phyloP scores from a whole-genome alignment of 2,888 invertebrate genomes.

The Polietes domitor region DNA sequence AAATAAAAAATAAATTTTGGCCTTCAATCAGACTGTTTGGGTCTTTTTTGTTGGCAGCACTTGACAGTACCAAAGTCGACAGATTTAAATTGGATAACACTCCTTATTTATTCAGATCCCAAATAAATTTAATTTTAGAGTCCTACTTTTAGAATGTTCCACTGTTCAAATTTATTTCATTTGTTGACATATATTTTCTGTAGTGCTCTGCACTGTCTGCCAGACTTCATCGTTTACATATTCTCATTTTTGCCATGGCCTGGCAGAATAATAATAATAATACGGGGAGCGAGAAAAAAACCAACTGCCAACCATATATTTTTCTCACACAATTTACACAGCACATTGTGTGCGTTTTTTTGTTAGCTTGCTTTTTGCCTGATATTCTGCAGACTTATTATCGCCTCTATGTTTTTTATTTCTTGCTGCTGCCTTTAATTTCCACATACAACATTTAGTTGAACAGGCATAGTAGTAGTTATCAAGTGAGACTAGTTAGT shows the following conservation, averaged over 20 bases:
- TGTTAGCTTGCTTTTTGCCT: slow-evolving; percentile 15
- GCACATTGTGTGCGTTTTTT: slow-evolving; percentile 20
- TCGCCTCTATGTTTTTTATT: slow-evolving; percentile 43
- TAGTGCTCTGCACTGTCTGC: background rate
- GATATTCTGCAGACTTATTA: slow-evolving; percentile 57
- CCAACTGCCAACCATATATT: slow-evolving; percentile 57
- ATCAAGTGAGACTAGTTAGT: slow-evolving; percentile 37
- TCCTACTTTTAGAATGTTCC: no score
- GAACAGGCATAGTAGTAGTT: slow-evolving; percentile 16
- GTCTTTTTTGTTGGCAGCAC: no score
- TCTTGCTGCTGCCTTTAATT: background rate
- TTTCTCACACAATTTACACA: slow-evolving; percentile 66
- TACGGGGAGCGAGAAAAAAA: background rate
- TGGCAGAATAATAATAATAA: slow-evolving; percentile 9
- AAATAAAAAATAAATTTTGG: no score
- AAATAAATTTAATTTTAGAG: no score
- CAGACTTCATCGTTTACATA: background rate
- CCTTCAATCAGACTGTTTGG: no score
- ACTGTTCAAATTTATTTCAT: no score
- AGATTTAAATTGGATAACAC: no score
- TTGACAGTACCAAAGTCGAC: no score
- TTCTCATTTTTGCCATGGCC: background rate
- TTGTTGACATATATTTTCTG: background rate
- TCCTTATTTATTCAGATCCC: no score
- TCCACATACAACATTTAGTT: background rate